Evolutionary conservation across 1,140 invertebrate species (phyloP).

Genomic region (Callitettix versicolor): DNA sequence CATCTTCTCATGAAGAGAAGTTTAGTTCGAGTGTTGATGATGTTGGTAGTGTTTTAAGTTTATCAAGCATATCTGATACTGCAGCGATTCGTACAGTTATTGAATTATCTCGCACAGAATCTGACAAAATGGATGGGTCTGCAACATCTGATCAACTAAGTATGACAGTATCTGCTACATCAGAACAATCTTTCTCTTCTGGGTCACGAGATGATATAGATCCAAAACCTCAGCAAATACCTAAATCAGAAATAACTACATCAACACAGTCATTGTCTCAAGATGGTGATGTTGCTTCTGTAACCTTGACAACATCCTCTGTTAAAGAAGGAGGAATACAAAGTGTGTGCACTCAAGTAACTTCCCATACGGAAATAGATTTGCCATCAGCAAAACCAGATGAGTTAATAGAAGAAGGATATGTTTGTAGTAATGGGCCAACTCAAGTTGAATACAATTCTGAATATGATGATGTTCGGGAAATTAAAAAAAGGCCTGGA

Average conservation of each 20-base stretch:
- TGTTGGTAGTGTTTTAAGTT: conserved; percentile 39
- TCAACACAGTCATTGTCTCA: conserved; percentile 26
- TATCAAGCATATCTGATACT: conserved; percentile 42
- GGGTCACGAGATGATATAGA: conserved; percentile 26
- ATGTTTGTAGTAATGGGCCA: conserved; percentile 39
- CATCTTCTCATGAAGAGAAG: conserved; percentile 32
- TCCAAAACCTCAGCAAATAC: conserved; percentile 16
- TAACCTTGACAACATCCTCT: conserved; percentile 42
- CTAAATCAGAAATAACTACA: conserved; percentile 29
- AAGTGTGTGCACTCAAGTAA: conserved; percentile 43
- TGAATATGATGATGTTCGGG: conserved; percentile 37
- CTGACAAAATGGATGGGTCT: conserved; percentile 37
- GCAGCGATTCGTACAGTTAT: conserved; percentile 40
- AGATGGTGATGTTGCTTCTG: conserved; percentile 33
- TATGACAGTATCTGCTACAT: conserved; percentile 30
- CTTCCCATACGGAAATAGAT: conserved; percentile 34
- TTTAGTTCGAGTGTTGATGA: conserved; percentile 44
- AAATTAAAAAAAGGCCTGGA: conserved; percentile 33
- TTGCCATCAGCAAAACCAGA: conserved; percentile 14
- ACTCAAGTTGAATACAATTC: conserved; percentile 43
- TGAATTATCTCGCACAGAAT: conserved; percentile 35
- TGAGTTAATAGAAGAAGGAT: conserved; percentile 23
- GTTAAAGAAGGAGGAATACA: conserved; percentile 37
- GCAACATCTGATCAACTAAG: conserved; percentile 41
- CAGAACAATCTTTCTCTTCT: conserved; percentile 27